Base-by-base conservation (phyloP, 2,888 invertebrate species). In the Drosophila melanosoma region DNA sequence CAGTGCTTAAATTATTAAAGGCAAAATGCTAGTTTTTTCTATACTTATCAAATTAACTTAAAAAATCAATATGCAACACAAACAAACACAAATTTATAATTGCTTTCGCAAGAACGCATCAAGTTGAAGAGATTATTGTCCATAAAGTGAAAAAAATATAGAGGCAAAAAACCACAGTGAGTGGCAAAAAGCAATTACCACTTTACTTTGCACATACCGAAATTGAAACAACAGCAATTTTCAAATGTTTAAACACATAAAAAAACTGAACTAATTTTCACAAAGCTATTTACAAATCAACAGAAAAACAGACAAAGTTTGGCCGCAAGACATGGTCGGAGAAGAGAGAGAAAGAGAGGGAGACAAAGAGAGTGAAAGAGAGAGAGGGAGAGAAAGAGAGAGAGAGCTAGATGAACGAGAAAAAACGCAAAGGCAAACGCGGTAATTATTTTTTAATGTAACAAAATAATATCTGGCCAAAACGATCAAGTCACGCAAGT, bases 401-500 rank as follows among this genome's bases (percentile, higher is more conserved):
- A 15, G 45, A 23, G 40, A 36, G 64, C 10, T 32, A 35, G 26
- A 56, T 58, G 42, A 40, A 45, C 7, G 61, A 58, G 64, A 69
- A 61, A 57, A 68, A 77, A 90, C 60, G 76, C 74, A 86, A 89
- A 90, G 79, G 84, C 89, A 84, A 84, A 89, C 79, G 86, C 81
- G 86, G 90, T 86, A 89, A 89, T 89, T 89, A 89, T 89, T 89
- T 91, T 89, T 89, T 89, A 89, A 89, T 89, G 89, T 89, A 89
- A 90, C 91, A 90, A 91, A 91, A 91, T 90, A 90, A 90, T 91
- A 90, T 90, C 91, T 79, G 82, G 76, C 91, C 90, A 88, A 90
- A 91, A 86, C 90, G 89, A 90, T 91, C 91, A 91, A 91, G 89
- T 90, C 89, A 90, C 91, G 89, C 89, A 90, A 91, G 85, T 80